These are phyloP conservation scores for Acipenser transmontanus DNA, from an alignment of 2,797 vertebrate species.

Conservation along the genomic window DNA sequence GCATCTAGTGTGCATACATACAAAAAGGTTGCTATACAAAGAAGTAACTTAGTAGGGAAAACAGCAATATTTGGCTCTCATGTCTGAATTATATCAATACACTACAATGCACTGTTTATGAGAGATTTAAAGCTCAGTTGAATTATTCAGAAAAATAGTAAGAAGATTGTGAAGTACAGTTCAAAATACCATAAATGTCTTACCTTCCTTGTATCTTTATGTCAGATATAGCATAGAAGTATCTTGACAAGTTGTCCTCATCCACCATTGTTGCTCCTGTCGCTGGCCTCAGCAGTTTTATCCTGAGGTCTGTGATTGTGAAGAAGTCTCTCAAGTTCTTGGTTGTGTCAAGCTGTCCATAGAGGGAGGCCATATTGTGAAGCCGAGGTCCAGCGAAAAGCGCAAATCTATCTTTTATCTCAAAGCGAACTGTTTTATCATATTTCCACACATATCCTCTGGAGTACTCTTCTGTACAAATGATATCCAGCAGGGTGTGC, in stretches of 20 bases:
- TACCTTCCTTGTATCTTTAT: conserved; percentile 90
- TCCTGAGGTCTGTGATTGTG: conserved; percentile 87
- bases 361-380: conserved; percentile 86
- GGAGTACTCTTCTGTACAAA: conserved; percentile 95
- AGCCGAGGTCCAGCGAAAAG: conserved; percentile 88
- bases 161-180: background rate
- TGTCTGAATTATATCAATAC: background rate
- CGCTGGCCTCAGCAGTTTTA: conserved; percentile 82
- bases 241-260: conserved; percentile 82
- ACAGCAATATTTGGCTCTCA: conserved; percentile 1
- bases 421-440: conserved; percentile 86
- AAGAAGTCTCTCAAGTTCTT: conserved; percentile 94
- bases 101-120: background rate
- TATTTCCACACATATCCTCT: conserved; percentile 78
- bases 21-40: too few species aligned
- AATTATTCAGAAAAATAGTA: background rate
- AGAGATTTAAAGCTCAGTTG: background rate
- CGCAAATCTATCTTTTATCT: conserved; percentile 84
- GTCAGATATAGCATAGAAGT: conserved; percentile 96
- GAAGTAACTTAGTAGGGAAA: too few species aligned
- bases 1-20: too few species aligned
- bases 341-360: conserved; percentile 88
- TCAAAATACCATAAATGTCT: conserved; percentile 28
- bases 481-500: conserved; percentile 81
- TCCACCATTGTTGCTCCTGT: conserved; percentile 90